phyloP scores from a whole-genome alignment of 1,140 invertebrate genomes.

The Melipona quadrifasciata region DNA sequence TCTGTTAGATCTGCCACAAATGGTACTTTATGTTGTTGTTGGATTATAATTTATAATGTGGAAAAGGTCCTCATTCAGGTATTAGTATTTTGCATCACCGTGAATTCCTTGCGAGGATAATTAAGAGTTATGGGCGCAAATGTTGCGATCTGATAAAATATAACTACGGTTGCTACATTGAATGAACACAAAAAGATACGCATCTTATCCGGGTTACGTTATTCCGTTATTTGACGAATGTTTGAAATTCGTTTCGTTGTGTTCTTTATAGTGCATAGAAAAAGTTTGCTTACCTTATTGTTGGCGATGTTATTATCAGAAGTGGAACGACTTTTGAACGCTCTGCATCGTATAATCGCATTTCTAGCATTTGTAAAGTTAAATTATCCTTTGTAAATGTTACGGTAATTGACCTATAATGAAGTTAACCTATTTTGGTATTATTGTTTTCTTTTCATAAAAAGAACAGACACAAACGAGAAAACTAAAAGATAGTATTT shows the following conservation, averaged over 20 bases:
- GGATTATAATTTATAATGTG: constrained; percentile 28
- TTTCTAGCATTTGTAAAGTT: not conserved
- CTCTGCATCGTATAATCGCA: not conserved
- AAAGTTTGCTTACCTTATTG: not conserved
- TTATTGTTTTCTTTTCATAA: not conserved
- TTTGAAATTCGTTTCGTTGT: not conserved
- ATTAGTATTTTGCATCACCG: not conserved
- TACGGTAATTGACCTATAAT: too few species aligned
- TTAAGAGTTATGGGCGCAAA: not conserved
- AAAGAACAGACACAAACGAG: not conserved
- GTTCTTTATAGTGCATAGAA: not conserved
- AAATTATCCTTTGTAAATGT: not conserved
- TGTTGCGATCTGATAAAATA: not conserved
- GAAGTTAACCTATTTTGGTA: not conserved
- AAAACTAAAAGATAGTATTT: not conserved
- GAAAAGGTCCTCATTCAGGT: not conserved
- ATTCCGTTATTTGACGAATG: constrained; percentile 15
- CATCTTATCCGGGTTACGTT: not conserved
- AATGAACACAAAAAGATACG: not conserved
- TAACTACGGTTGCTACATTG: not conserved
- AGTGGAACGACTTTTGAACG: not conserved
- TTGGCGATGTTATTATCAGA: not conserved
- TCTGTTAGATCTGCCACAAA: not conserved
- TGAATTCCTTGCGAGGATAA: not conserved
- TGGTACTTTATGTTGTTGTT: not conserved